Evolutionary conservation across 2,888 invertebrate species (phyloP), one percentile per base, ranked within the genome.

Genomic region (Agapostemon virescens): DNA sequence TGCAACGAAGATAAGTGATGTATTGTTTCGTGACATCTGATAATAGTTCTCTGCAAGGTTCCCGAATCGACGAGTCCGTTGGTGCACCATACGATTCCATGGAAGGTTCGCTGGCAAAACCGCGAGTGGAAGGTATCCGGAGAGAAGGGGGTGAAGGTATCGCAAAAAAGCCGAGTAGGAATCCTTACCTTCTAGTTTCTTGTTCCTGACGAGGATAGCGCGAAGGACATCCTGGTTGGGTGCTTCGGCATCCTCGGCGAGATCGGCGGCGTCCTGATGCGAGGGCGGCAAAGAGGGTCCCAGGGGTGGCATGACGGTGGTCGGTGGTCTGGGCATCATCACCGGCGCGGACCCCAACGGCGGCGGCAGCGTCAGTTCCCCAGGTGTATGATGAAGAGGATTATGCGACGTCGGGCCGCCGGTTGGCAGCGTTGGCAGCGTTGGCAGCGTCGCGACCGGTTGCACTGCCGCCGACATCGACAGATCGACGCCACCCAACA

Each of bases 141-240:
- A n/a, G 23, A 26, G 30, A 42, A 36, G 33, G 26, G 38, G 55
- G 55, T 17, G 17, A 15, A 33, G 0, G 13, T 9, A n/a, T 9
- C 17, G 17, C 5, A 30, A 79, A 79, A n/a, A 77, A 72, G 71
- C 49, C 15, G 33, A 4, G 0, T 26, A 71, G n/a, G 55, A 63
- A 69, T 68, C 67, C 95, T 94, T 94, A 98, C 98, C 97, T 97
- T 97, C 97, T 67, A 98, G 94, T 81, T 96, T 96, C 93, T 97
- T 97, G 93, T 98, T 98, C 91, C 97, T 95, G 55, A 97, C 96
- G 81, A 98, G 94, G 76, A 98, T 94, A 17, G 97, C 97, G 68
- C 97, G 94, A 74, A 98, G 94, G 86, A 98, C 96, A 91, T 98
- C 97, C 33, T 97, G 97, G 92, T 96, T 97, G 81, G 97, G 97